Evolutionary conservation across 2,888 invertebrate genomes (phyloP), one percentile per base, ranked within the genome.

Genomic region (Parnassius mnemosyne): DNA sequence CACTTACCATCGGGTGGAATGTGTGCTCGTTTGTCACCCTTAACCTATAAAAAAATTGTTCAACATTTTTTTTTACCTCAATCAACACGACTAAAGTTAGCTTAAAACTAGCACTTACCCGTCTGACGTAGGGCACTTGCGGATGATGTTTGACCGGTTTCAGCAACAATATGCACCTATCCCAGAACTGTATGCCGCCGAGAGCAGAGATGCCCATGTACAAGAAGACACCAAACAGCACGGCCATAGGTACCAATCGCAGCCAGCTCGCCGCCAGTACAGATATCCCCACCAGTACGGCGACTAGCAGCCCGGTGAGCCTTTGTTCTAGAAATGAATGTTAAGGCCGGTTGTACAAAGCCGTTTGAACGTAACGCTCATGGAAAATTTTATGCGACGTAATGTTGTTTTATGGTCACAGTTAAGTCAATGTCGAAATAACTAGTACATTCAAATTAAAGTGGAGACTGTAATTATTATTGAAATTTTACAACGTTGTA

Each of bases 71-170:
- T 20, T 20, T 20, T 34, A 34, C 7, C 34, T 34, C 7, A 34
- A 7, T 34, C 3, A 34, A 34, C 5, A 34, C 1, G 5, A 34
- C 1, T 34, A 34, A 34, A 34, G 34, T 34, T 34, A 34, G 34
- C 5, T 7, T 34, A 34, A 34, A 34, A 34, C 7, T 43, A 43
- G 43, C 7, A 16, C 94, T 92, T 77, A 96, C 98, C 87, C 96
- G 94, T 72, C 97, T 93, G 50, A 98, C 98, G 84, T 97, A 99
- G 10, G 96, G 94, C 20, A 96, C 94, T 72, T 96, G 95, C 3
- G 98, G 98, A 86, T 98, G 98, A 86, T 99, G 97, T 85, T 99
- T 99, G 10, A 96, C 96, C 0, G 99, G 99, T 94, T 98, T 97
- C 79, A 99, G 95, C 71, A 98, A 94, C 55, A 99, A 92, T 72